These are phyloP conservation scores for Cairina moschata DNA, from an alignment of 2,113 vertebrate genomes.

Conservation along the genomic window DNA sequence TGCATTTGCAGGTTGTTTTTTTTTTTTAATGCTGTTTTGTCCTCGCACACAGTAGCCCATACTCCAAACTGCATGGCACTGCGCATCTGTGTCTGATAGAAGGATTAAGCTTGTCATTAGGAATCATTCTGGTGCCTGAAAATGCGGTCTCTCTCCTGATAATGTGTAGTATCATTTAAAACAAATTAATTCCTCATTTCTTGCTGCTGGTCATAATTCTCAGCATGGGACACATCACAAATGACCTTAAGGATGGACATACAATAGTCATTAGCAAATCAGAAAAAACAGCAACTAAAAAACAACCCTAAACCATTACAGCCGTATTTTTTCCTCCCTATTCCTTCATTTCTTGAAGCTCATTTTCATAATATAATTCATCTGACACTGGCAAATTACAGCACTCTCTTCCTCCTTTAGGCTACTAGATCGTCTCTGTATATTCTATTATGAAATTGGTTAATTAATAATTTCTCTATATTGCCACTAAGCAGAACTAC, in stretches of 20 bases:
- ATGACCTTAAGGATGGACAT: conserved; percentile 73
- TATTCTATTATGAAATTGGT: conserved; percentile 60
- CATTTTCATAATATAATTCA: conserved; percentile 65
- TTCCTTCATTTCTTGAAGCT: conserved; percentile 28
- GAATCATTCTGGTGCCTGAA: conserved; percentile 63
- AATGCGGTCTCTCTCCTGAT: conserved; percentile 57
- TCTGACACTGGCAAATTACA: conserved; percentile 56
- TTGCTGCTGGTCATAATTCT: conserved; percentile 75
- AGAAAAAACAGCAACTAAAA: conserved; percentile 6
- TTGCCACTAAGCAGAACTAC: conserved; percentile 61
- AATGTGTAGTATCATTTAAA: conserved; percentile 78
- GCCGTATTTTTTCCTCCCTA: background rate
- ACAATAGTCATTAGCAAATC: conserved; percentile 61
- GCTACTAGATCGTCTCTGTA: conserved; percentile 24
- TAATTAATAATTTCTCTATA: conserved; percentile 73
- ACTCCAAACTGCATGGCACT: background rate
- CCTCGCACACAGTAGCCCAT: fast-evolving
- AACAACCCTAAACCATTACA: background rate
- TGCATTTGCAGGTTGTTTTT: background rate
- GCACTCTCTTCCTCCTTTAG: conserved; percentile 26
- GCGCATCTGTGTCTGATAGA: conserved; percentile 11
- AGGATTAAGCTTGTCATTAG: conserved; percentile 67
- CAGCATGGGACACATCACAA: conserved; percentile 69
- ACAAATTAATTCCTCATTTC: conserved; percentile 83
- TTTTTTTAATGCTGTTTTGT: background rate